Evolutionary conservation across 2,797 vertebrate genomes (phyloP).

Genomic region (Macropus fuliginosus): DNA sequence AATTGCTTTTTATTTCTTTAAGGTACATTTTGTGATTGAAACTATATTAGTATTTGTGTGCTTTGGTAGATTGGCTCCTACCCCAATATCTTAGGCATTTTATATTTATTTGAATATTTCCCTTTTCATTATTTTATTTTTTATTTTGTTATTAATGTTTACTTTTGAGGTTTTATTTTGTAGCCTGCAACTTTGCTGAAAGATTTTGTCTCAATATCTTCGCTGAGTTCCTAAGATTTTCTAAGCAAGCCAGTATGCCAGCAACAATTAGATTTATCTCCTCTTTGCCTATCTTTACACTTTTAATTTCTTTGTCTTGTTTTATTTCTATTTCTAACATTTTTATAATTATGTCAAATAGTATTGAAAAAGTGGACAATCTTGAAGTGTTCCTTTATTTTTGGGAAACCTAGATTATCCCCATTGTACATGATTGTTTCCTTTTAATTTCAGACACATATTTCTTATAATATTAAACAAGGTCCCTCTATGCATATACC

Average conservation of each 20-base stretch:
- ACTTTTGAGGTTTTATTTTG: not conserved
- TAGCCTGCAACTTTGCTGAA: not conserved
- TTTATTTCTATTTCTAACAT: not conserved
- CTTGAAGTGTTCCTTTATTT: not conserved
- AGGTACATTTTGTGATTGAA: not conserved
- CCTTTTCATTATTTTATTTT: not conserved
- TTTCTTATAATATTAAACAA: not conserved
- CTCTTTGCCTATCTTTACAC: not conserved
- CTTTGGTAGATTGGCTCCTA: not conserved
- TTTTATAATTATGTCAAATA: not conserved
- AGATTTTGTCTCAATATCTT: not conserved
- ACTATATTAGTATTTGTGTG: not conserved
- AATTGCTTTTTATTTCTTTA: not conserved
- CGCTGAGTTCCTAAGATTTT: not conserved
- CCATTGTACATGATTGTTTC: not conserved
- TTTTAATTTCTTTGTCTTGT: not conserved
- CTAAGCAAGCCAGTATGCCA: not conserved
- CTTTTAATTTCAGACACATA: not conserved
- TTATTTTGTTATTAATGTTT: not conserved
- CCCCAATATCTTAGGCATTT: not conserved
- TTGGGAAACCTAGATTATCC: not conserved
- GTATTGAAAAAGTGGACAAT: too few relatives aligned
- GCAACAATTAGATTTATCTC: not conserved
- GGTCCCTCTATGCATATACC: not conserved
- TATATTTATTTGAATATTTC: not conserved